These are phyloP conservation scores for Platycnemis pennipes DNA, from an alignment of 2,888 invertebrate genomes.

Conservation along the genomic window DNA sequence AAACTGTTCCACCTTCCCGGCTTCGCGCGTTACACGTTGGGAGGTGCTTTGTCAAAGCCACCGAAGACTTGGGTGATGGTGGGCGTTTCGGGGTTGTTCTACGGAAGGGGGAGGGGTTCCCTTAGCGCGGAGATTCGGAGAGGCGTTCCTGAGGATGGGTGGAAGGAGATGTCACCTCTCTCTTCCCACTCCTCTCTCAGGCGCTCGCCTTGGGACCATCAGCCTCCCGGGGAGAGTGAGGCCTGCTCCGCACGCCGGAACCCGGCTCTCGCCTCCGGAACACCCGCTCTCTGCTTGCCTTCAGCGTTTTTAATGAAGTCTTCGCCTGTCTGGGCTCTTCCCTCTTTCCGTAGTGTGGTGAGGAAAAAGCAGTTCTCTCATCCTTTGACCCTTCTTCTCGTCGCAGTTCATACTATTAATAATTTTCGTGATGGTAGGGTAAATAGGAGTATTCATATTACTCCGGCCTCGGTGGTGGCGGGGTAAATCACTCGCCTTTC, in stretches of 20 bases:
- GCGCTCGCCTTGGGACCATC: neutral
- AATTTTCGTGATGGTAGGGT: no score
- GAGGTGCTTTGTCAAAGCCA: neutral
- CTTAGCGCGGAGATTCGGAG: neutral
- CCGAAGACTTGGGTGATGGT: neutral
- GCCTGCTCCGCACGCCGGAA: no score
- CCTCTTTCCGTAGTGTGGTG: no score
- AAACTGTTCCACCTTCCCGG: conserved; percentile 23
- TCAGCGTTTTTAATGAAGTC: conserved; percentile 6
- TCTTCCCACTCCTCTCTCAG: neutral
- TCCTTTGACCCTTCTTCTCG: no score
- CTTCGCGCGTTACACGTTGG: neutral
- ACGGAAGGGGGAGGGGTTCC: neutral
- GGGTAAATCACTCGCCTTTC: no score
- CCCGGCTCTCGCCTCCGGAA: neutral
- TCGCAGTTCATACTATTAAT: no score
- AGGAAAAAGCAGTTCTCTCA: no score
- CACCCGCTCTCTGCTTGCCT: neutral
- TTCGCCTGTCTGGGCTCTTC: neutral
- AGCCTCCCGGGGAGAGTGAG: neutral
- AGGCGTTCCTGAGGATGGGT: neutral
- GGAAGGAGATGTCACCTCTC: neutral
- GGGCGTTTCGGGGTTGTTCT: neutral
- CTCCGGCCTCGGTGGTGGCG: no score
- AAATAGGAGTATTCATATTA: no score